A percentile compares a stretch with the other conserved stretches of the same genome.
Conservation (phyloP, 2,888 invertebrate genomes). For the Pseudococcus jackbeardsleyi region DNA sequence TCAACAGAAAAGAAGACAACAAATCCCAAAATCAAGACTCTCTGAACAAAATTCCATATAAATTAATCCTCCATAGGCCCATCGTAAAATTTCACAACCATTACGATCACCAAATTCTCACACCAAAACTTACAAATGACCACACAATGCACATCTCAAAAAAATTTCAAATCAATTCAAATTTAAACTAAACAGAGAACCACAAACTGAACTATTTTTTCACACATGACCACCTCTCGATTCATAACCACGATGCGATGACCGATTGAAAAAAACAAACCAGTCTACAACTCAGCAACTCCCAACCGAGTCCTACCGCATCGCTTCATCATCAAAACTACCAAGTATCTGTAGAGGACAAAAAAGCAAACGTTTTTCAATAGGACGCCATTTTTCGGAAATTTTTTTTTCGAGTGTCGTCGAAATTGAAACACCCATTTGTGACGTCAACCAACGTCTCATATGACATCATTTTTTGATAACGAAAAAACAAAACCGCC, state of each 20-base stretch:
- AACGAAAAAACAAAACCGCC: conserved; percentile 41
- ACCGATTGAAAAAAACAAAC: neutral
- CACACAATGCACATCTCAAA: too few relatives aligned
- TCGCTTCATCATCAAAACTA: neutral
- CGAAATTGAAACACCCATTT: conserved; percentile 51
- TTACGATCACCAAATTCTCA: too few relatives aligned
- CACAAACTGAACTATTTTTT: neutral
- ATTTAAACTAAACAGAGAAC: neutral
- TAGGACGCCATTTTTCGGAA: conserved; percentile 7
- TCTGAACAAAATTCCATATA: too few relatives aligned
- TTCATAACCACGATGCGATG: neutral
- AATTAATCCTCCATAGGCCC: too few relatives aligned
- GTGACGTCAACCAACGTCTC: conserved; percentile 30
- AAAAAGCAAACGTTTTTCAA: neutral
- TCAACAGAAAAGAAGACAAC: too few relatives aligned
- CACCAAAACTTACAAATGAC: neutral
- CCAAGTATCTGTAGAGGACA: neutral
- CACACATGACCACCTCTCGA: neutral
- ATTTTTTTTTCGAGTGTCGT: conserved; percentile 50
- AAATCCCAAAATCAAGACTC: too few relatives aligned
- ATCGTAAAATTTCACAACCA: too few relatives aligned
- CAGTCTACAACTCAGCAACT: conserved; percentile 4
- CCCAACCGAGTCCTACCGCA: neutral
- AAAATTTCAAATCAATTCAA: neutral
- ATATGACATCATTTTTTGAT: conserved; percentile 52